Conservation (phyloP, 2,113 vertebrate genomes). For the Rhinolophus ferrumequinum region DNA sequence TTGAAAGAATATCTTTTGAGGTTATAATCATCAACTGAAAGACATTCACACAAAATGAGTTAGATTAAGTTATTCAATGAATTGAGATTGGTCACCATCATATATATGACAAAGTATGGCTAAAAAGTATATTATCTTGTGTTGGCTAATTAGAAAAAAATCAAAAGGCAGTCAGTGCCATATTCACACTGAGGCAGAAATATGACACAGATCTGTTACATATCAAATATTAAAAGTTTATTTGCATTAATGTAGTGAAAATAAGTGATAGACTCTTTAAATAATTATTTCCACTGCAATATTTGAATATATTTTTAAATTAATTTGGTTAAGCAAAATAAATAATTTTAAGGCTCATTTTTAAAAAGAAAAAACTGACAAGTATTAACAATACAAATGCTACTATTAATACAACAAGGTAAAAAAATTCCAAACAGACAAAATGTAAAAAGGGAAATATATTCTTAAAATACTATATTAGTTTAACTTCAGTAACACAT, state of each 20-base stretch:
- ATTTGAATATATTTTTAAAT: neutral
- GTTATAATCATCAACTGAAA: slow-evolving; percentile 19
- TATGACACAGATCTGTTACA: neutral
- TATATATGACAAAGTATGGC: neutral
- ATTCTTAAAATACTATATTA: slow-evolving; percentile 29
- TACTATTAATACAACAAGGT: neutral
- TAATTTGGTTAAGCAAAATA: neutral
- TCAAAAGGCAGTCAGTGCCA: neutral
- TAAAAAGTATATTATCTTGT: slow-evolving; percentile 4
- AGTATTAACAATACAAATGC: neutral
- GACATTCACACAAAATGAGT: slow-evolving; percentile 55
- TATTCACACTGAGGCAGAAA: neutral
- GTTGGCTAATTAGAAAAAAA: slow-evolving; percentile 13
- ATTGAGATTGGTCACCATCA: neutral
- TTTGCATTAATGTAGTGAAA: neutral
- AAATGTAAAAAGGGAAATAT: slow-evolving; percentile 31
- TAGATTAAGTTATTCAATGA: slow-evolving; percentile 41
- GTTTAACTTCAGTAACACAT: neutral
- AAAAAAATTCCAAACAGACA: slow-evolving; percentile 17
- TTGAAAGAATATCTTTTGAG: neutral
- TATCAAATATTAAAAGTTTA: slow-evolving; percentile 19
- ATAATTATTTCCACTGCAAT: neutral
- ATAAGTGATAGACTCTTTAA: neutral
- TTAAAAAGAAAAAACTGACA: slow-evolving; percentile 14
- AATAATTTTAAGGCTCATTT: neutral